phyloP scores from a whole-genome alignment of 2,888 invertebrate species.

The Chloroclystis v-ata region DNA sequence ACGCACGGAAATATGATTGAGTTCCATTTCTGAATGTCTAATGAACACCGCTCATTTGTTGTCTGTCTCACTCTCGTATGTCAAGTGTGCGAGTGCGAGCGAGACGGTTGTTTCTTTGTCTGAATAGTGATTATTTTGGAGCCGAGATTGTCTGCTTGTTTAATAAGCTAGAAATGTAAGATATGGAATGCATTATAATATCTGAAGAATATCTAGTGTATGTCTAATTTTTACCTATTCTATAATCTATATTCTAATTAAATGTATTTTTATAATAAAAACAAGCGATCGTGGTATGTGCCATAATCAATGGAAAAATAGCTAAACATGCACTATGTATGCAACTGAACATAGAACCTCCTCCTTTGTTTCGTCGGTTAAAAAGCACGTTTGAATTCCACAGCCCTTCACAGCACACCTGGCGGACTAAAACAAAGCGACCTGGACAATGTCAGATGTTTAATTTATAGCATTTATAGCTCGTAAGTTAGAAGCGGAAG shows the following conservation, averaged over 20 bases:
- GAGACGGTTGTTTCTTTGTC: slow-evolving; percentile 26
- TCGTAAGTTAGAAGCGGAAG: slow-evolving; percentile 1
- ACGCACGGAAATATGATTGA: slow-evolving; percentile 58
- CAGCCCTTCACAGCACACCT: slow-evolving; percentile 28
- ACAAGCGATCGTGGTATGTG: no score
- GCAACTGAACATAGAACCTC: no score
- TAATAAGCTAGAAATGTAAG: not conserved
- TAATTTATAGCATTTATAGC: slow-evolving; percentile 22
- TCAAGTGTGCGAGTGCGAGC: slow-evolving; percentile 21
- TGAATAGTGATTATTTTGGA: slow-evolving; percentile 6
- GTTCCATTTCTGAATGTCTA: slow-evolving; percentile 68
- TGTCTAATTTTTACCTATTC: no score
- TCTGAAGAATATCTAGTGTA: not conserved
- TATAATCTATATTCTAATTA: no score
- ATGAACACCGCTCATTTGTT: slow-evolving; percentile 57
- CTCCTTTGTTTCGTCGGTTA: no score
- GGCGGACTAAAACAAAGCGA: slow-evolving; percentile 33
- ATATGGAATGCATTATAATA: not conserved
- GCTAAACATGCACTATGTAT: no score
- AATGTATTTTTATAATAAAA: no score
- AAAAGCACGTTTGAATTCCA: no score
- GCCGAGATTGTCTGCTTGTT: no score
- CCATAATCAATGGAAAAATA: no score
- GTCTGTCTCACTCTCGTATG: slow-evolving; percentile 11
- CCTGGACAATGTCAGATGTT: slow-evolving; percentile 36